phyloP scores from a whole-genome alignment of 2,888 invertebrate species.

The Ptychoptera contaminata region DNA sequence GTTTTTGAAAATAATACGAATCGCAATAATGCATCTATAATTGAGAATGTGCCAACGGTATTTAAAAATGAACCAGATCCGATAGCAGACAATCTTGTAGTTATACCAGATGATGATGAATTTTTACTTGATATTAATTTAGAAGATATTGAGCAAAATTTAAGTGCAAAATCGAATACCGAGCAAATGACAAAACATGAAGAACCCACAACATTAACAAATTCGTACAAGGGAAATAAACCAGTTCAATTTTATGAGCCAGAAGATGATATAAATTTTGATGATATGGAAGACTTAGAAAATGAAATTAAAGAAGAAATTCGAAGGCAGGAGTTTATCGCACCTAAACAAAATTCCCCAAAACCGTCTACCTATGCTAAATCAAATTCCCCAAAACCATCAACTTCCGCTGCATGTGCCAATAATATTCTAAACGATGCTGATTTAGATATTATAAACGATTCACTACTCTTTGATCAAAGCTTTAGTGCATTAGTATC shows the following conservation, averaged over 20 bases:
- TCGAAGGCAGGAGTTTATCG: too few relatives aligned
- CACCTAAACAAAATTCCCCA: too few relatives aligned
- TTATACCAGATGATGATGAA: conserved; percentile 2
- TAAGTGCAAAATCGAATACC: not conserved
- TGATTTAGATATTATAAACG: conserved; percentile 1
- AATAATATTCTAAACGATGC: not conserved
- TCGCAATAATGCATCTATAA: not conserved
- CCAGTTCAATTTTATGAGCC: not conserved
- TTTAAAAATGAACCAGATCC: not conserved
- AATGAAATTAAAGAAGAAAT: conserved; percentile 2
- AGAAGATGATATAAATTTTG: conserved; percentile 5
- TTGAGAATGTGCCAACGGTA: too few relatives aligned
- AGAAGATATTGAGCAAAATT: conserved; percentile 1
- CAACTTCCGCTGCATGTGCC: not conserved
- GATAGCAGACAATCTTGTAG: not conserved
- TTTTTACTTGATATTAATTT: conserved; percentile 3
- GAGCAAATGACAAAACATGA: not conserved
- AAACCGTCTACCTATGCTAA: not conserved
- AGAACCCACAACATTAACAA: not conserved
- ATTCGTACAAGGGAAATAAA: not conserved
- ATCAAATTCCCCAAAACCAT: not conserved
- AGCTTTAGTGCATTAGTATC: not conserved
- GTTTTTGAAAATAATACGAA: not conserved
- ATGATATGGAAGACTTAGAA: conserved; percentile 4
- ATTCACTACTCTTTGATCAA: not conserved